Percentiles rank a stretch among this genome's conserved stretches.
These are phyloP conservation scores for Petrocephalus microphthalmus DNA, from an alignment of 2,113 vertebrate species.

Conservation along the genomic window DNA sequence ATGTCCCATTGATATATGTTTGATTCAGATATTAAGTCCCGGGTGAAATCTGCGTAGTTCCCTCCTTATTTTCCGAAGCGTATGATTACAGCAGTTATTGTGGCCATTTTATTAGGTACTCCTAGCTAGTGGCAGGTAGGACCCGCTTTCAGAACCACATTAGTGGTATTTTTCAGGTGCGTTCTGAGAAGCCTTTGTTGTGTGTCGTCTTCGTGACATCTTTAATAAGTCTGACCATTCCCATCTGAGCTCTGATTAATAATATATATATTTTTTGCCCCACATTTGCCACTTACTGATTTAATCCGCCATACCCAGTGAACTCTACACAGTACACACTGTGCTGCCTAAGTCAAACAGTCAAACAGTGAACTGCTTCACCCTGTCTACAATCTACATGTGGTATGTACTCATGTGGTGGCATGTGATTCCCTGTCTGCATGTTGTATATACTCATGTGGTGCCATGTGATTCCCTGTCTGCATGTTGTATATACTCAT, in stretches of 20 bases:
- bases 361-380: neutral
- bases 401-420: neutral
- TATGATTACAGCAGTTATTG: neutral
- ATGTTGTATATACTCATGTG: neutral
- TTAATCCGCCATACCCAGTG: neutral
- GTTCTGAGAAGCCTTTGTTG: neutral
- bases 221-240: neutral
- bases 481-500: neutral
- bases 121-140: neutral
- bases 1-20: neutral
- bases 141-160: too few species aligned
- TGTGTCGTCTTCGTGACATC: neutral
- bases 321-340: neutral
- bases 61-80: neutral
- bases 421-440: neutral
- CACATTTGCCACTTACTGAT: neutral
- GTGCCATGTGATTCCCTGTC: too few species aligned
- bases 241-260: neutral
- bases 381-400: too few species aligned
- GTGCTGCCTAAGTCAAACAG: neutral
- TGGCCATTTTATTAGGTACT: neutral
- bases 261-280: too few species aligned
- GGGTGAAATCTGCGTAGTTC: neutral
- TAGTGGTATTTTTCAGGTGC: neutral
- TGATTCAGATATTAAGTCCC: neutral